Evolutionary conservation across 2,888 invertebrate genomes (phyloP).

Genomic region (Sesia apiformis): DNA sequence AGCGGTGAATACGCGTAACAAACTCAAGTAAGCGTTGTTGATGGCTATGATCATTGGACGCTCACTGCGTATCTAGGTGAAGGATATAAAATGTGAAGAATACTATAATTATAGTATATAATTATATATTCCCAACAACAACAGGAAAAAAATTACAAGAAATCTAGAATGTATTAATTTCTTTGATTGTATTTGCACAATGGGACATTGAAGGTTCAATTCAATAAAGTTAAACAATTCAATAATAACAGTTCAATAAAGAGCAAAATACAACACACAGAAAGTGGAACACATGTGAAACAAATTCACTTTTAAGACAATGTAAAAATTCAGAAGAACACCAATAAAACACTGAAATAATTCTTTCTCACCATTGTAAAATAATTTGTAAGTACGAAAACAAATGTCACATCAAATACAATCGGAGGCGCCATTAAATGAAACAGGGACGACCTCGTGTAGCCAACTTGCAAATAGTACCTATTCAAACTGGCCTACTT

Average conservation of each 20-base stretch:
- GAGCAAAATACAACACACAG: neutral
- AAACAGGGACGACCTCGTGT: conserved; percentile 24
- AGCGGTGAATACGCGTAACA: no score
- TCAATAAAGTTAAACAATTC: neutral
- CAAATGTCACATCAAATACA: neutral
- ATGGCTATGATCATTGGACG: conserved; percentile 12
- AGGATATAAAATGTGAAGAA: conserved; percentile 9
- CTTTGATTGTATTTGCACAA: neutral
- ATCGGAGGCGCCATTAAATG: conserved; percentile 14
- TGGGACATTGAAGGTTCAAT: neutral
- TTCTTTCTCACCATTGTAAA: no score
- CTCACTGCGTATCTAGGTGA: conserved; percentile 16
- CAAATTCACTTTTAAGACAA: neutral
- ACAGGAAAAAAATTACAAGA: neutral
- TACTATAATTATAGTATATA: neutral
- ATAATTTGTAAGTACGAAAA: neutral
- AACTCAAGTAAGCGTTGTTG: neutral
- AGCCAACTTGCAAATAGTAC: conserved; percentile 28
- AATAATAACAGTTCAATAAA: neutral
- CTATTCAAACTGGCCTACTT: conserved; percentile 58
- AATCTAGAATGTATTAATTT: neutral
- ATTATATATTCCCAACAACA: neutral
- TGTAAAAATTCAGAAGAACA: neutral
- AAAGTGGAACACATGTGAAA: neutral
- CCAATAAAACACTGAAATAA: neutral